Base-by-base conservation (phyloP, 2,888 invertebrate species). In the Nysson spinosus region DNA sequence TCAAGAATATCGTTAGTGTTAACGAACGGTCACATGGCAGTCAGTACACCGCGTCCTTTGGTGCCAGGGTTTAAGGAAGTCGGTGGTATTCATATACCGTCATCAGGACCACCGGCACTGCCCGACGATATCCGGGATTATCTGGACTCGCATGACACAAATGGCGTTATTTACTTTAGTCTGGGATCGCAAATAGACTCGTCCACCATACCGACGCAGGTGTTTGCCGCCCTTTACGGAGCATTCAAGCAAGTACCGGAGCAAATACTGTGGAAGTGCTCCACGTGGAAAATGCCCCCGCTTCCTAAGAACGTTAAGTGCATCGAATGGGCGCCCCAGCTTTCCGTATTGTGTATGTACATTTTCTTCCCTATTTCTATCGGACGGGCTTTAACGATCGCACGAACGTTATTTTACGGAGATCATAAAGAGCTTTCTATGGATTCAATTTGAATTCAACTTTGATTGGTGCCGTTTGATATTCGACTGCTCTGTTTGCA, bases 51-150 rank as follows among this genome's bases (percentile, higher is more conserved):
- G 6, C 85, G 88, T 28, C 89, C 90, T n/a, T 79, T 84, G 4
- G 82, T 88, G 1, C 82, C 88, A 0, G 87, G 85, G 11, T 82
- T 90, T 71, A 84, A 91, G 14, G 88, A 89, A 52, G 88, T 91
- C 12, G 90, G 89, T n/a, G 91, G 91, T 39, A 85, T 90, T 65
- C 91, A 91, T 69, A 88, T 91, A 40, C 72, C 68, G 9, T 68
- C 76, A 14, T 78, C 79, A 11, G 76, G 72, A 3, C 30, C 76
- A 0, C 12, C 30, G 6, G 17, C 49, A 14, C 34, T 68, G 28
- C 42, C 32, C 6, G 24, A 42, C 14, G 42, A 71, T 63, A 55
- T 69, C 24, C 12, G 32, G 42, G 50, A 73, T 51, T 69, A 71
- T 62, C 55, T 75, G 35, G 55, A 75, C 44, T 26, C 54, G 11